Evolutionary conservation across 1,140 invertebrate species (phyloP).

Genomic region (Maniola jurtina): DNA sequence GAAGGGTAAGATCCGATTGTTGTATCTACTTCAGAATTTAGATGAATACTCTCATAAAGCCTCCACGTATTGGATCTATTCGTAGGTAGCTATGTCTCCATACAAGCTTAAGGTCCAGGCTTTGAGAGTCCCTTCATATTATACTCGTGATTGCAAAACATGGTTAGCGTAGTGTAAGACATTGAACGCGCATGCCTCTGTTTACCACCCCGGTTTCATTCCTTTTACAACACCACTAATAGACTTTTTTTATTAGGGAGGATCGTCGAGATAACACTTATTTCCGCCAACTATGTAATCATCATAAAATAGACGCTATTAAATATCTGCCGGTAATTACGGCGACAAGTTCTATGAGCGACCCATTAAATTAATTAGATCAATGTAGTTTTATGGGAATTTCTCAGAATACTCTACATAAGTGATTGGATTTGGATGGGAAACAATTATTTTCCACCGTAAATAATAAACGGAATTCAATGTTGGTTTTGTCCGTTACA

Average conservation of each 20-base stretch:
- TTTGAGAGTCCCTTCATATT: constrained; percentile 20
- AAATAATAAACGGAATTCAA: not conserved
- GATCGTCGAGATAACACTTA: constrained; percentile 10
- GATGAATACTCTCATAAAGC: too few relatives aligned
- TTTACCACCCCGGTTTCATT: constrained; percentile 47
- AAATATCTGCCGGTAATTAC: constrained; percentile 35
- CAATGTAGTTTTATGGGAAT: constrained; percentile 37
- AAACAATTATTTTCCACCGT: not conserved
- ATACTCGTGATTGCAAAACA: not conserved
- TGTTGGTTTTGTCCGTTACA: too few relatives aligned
- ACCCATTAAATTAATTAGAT: constrained; percentile 40
- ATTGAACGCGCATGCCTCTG: constrained; percentile 1
- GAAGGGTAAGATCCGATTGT: too few relatives aligned
- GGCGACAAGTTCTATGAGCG: constrained; percentile 24
- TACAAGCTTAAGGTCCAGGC: too few relatives aligned
- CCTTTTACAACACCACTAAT: constrained; percentile 49
- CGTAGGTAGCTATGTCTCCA: too few relatives aligned
- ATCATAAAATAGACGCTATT: constrained; percentile 52
- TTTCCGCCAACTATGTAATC: constrained; percentile 50
- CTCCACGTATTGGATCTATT: too few relatives aligned
- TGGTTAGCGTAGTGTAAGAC: not conserved
- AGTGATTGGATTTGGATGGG: not conserved
- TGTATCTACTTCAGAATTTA: too few relatives aligned
- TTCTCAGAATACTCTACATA: constrained; percentile 10
- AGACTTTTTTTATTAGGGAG: constrained; percentile 33